Evolutionary conservation across 1,140 invertebrate genomes (phyloP).

Genomic region (Pseudomyrmex dendroicus): DNA sequence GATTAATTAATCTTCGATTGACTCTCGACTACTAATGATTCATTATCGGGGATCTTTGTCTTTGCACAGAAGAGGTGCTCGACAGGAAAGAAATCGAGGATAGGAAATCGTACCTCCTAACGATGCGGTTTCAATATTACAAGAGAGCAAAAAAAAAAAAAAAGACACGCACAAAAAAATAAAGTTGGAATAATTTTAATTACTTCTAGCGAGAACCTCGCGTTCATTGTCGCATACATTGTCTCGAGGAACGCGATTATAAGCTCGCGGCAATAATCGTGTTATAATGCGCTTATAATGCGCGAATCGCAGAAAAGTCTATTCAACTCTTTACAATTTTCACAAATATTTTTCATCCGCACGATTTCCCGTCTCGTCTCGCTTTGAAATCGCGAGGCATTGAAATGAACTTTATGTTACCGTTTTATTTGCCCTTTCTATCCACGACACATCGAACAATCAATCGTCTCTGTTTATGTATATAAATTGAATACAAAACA

Average conservation of each 20-base stretch:
- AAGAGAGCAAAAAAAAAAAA: constrained; percentile 8
- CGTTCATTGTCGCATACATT: constrained; percentile 45
- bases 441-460: constrained; percentile 19
- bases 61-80: constrained; percentile 52
- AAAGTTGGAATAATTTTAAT: constrained; percentile 60
- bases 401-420: constrained; percentile 25
- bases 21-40: constrained; percentile 75
- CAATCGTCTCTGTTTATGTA: constrained; percentile 31
- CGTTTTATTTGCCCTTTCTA: constrained; percentile 27
- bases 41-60: constrained; percentile 69
- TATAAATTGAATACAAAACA: constrained; percentile 38
- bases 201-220: constrained; percentile 37
- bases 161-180: not conserved
- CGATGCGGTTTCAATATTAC: constrained; percentile 59
- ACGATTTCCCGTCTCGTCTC: constrained; percentile 2
- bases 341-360: constrained; percentile 39
- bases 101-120: constrained; percentile 60
- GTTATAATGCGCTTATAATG: constrained; percentile 13
- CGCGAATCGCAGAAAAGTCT: constrained; percentile 5
- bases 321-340: constrained; percentile 26
- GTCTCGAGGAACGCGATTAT: constrained; percentile 55
- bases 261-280: constrained; percentile 25
- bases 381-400: constrained; percentile 23
- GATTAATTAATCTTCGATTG: constrained; percentile 77
- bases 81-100: constrained; percentile 43